Evolutionary conservation across 2,113 vertebrate species (phyloP).

Genomic region (Oncorhynchus mykiss): DNA sequence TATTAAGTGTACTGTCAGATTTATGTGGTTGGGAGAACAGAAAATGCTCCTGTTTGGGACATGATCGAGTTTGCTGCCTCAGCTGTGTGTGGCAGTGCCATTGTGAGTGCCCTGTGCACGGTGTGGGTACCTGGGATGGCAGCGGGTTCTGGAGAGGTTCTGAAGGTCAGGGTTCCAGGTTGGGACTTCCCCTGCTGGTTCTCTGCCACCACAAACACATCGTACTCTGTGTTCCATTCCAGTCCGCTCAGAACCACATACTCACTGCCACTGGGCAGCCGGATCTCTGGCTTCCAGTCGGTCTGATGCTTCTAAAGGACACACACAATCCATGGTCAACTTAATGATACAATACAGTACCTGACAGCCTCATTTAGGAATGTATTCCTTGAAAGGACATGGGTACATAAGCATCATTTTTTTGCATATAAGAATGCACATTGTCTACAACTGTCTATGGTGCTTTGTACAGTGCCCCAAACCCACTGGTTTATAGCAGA

Average conservation of each 20-base stretch:
- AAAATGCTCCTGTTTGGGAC: conserved; percentile 25
- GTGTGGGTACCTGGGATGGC: conserved; percentile 86
- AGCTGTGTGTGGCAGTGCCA: conserved; percentile 25
- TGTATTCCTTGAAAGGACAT: no score
- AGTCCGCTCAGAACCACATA: conserved; percentile 82
- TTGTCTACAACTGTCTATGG: no score
- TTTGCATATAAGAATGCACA: no score
- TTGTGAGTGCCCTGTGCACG: conserved; percentile 12
- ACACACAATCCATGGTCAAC: neutral
- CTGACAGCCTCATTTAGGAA: no score
- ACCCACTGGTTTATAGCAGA: no score
- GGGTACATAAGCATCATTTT: no score
- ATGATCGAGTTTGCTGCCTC: conserved; percentile 53
- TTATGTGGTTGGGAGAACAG: conserved; percentile 47
- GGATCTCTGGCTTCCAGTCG: conserved; percentile 91
- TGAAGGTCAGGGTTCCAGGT: conserved; percentile 82
- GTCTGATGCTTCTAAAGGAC: conserved; percentile 74
- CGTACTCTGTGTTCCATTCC: conserved; percentile 93
- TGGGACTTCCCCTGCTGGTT: conserved; percentile 93
- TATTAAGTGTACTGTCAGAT: conserved; percentile 1
- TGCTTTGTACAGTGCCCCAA: no score
- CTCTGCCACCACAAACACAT: conserved; percentile 88
- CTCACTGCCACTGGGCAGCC: conserved; percentile 82
- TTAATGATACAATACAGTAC: no score
- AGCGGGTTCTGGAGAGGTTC: conserved; percentile 84